Evolutionary conservation across 30 jellyfish, hydroid and myxozoan genomes (phyloP).

Genomic region (Chrysaora quinquecirrha): DNA sequence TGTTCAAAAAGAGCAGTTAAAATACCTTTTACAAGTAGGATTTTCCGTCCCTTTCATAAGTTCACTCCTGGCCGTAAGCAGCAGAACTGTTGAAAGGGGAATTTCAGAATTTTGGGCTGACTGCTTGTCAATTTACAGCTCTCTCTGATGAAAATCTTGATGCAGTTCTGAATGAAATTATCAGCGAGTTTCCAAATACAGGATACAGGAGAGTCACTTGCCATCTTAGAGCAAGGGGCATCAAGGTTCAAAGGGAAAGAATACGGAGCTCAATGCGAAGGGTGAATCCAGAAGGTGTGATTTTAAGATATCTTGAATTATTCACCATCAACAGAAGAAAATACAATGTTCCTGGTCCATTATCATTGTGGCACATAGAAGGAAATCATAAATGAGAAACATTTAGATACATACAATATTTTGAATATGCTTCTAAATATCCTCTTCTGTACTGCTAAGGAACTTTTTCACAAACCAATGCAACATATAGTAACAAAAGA

Average conservation of each 20-base stretch:
- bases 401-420: background rate
- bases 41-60: background rate
- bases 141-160: background rate
- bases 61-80: constrained; percentile 1
- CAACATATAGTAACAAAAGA: too few relatives aligned
- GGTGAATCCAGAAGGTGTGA: background rate
- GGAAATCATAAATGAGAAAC: constrained; percentile 37
- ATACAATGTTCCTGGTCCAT: constrained; percentile 25
- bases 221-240: constrained; percentile 17
- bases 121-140: background rate
- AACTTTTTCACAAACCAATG: too few relatives aligned
- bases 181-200: constrained; percentile 3
- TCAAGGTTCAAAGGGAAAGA: constrained; percentile 13
- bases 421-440: too few relatives aligned
- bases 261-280: constrained; percentile 4
- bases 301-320: background rate
- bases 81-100: constrained; percentile 2
- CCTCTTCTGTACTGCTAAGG: too few relatives aligned
- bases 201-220: constrained; percentile 21
- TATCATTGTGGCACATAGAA: constrained; percentile 57
- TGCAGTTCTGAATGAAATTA: background rate
- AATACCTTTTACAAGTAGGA: background rate
- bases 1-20: background rate
- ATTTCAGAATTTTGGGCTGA: constrained; percentile 11
- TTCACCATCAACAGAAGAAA: constrained; percentile 6